Evolutionary conservation across 2,888 invertebrate species (phyloP).

Genomic region (Agrilus mali): DNA sequence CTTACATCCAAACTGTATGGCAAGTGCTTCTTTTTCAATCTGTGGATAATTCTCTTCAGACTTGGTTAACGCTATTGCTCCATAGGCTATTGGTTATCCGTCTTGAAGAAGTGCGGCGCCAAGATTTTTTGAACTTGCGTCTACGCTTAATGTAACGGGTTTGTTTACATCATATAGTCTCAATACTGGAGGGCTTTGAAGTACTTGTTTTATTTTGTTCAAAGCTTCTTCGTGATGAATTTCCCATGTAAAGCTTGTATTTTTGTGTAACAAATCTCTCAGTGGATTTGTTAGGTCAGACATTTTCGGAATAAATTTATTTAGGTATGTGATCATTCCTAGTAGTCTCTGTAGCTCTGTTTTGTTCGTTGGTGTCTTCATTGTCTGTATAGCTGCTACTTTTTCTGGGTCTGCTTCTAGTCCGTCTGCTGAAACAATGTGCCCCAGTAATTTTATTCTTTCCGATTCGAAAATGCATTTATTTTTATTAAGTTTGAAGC

Average conservation of each 20-base stretch:
- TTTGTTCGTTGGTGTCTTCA: slow-evolving; percentile 10
- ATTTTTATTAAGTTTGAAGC: slow-evolving; percentile 17
- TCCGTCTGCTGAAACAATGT: slow-evolving; percentile 4
- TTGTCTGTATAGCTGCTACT: slow-evolving; percentile 10
- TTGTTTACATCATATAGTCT: slow-evolving; percentile 9
- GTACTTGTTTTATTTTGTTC: slow-evolving; percentile 6
- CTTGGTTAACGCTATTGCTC: slow-evolving; percentile 14
- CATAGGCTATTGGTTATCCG: slow-evolving; percentile 17
- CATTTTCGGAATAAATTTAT: slow-evolving; percentile 16
- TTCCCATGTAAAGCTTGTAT: no score
- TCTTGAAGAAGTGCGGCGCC: slow-evolving; percentile 17
- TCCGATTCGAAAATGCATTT: slow-evolving; percentile 15
- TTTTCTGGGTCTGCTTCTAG: slow-evolving; percentile 8
- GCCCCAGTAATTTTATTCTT: slow-evolving; percentile 6
- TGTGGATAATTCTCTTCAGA: slow-evolving; percentile 16
- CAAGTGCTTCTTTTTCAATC: slow-evolving; percentile 17
- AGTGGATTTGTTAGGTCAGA: slow-evolving; percentile 10
- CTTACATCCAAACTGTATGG: slow-evolving; percentile 14
- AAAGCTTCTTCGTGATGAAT: slow-evolving; percentile 4
- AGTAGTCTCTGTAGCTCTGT: slow-evolving; percentile 13
- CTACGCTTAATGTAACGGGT: slow-evolving; percentile 11
- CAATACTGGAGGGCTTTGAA: slow-evolving; percentile 9
- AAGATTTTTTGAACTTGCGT: slow-evolving; percentile 12
- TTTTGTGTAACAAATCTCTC: slow-evolving; percentile 11
- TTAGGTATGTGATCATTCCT: slow-evolving; percentile 15